Percentiles rank a stretch among this genome's conserved stretches.
These are phyloP conservation scores for Silurus aristotelis DNA, from an alignment of 2,797 vertebrate species.

Conservation along the genomic window DNA sequence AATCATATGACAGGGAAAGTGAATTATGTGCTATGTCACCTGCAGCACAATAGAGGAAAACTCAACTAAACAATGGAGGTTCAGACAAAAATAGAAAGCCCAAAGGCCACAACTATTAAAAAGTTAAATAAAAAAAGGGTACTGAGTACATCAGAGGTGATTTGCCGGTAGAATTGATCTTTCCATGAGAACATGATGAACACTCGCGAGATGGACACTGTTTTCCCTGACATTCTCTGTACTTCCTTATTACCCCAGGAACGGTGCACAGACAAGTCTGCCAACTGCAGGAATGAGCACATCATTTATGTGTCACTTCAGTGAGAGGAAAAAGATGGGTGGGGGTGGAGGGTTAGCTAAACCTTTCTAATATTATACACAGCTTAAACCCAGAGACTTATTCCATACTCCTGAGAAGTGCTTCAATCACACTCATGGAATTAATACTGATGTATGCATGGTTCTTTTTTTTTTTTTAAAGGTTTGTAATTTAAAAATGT, in stretches of 20 bases:
- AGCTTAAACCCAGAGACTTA: constrained; percentile 48
- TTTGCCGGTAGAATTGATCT: neutral
- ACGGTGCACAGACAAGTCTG: constrained; percentile 25
- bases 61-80: neutral
- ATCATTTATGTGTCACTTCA: constrained; percentile 46
- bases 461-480: neutral
- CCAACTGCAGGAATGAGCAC: constrained; percentile 36
- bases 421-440: constrained; percentile 20
- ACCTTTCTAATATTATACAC: constrained; percentile 51
- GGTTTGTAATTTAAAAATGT: constrained; percentile 2
- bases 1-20: neutral
- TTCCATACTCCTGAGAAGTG: constrained; percentile 13
- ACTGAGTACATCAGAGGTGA: neutral
- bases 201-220: neutral
- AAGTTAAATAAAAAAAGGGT: neutral
- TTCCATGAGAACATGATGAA: neutral
- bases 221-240: constrained; percentile 6
- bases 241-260: constrained; percentile 23
- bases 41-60: constrained; percentile 5
- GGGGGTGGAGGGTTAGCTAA: constrained; percentile 22
- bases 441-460: neutral
- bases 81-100: neutral
- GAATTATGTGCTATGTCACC: neutral
- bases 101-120: neutral
- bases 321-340: constrained; percentile 26